These are phyloP conservation scores for Chaetodon trifascialis DNA, from an alignment of 2,113 vertebrate genomes.

Conservation along the genomic window DNA sequence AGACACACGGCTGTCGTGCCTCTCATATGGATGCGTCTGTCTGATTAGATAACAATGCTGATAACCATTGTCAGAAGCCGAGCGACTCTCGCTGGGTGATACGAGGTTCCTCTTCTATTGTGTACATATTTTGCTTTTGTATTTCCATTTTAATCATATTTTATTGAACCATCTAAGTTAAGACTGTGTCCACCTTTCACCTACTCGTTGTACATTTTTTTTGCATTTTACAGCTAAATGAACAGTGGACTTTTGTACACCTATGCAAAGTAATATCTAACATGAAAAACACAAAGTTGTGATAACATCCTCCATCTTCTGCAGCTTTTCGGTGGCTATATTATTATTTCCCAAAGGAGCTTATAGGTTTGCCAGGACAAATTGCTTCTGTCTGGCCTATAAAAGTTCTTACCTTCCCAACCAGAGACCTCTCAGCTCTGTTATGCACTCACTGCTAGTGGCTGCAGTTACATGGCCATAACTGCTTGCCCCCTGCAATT, in stretches of 20 bases:
- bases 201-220: background rate
- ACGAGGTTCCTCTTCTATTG: background rate
- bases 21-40: constrained; percentile 48
- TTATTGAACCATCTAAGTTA: background rate
- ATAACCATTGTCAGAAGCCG: constrained; percentile 24
- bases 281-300: background rate
- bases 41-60: constrained; percentile 54
- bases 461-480: background rate
- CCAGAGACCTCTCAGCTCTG: constrained; percentile 3
- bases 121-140: background rate
- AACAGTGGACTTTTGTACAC: background rate
- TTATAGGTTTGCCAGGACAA: constrained; percentile 30
- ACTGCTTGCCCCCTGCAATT: background rate
- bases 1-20: constrained; percentile 45
- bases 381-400: constrained; percentile 35
- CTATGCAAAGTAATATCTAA: background rate
- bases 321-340: constrained; percentile 26
- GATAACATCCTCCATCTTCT: constrained; percentile 12
- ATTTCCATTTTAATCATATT: background rate
- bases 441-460: constrained; percentile 4
- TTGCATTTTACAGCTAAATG: background rate
- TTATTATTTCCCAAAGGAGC: constrained; percentile 49
- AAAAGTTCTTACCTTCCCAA: constrained; percentile 24
- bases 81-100: background rate
- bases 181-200: background rate